A percentile compares a stretch with the other conserved stretches of the same genome.
Conservation (phyloP, 2,797 vertebrate species). For the Urophycis tenuis region DNA sequence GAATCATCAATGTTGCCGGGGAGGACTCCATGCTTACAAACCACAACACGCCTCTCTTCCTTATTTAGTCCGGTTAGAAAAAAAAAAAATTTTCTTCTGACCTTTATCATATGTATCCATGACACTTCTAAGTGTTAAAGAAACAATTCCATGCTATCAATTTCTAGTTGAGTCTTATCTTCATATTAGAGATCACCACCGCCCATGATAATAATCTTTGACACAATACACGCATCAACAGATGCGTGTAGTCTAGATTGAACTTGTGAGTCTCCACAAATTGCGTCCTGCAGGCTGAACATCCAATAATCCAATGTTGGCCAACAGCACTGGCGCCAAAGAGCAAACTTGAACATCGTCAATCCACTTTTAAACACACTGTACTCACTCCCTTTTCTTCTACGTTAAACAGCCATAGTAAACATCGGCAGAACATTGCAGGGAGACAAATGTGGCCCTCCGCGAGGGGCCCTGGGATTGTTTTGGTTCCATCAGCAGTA, state of each 20-base stretch:
- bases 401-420: neutral
- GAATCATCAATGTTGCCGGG: too few relatives aligned
- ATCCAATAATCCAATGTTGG: neutral
- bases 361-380: neutral
- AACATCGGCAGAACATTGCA: neutral
- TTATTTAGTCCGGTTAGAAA: too few relatives aligned
- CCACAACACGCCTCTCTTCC: too few relatives aligned
- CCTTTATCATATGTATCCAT: too few relatives aligned
- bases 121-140: neutral
- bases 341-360: neutral
- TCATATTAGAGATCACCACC: neutral
- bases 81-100: too few relatives aligned
- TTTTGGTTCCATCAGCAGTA: neutral
- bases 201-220: neutral
- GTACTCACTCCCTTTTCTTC: neutral
- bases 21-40: too few relatives aligned
- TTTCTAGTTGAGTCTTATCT: neutral
- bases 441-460: neutral
- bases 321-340: neutral
- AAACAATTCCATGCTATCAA: conserved; percentile 6
- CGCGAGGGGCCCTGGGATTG: neutral
- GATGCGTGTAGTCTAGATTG: neutral
- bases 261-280: neutral
- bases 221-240: neutral
- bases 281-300: neutral